phyloP scores from a whole-genome alignment of 2,797 vertebrate species.

The Rallus crepitans region DNA sequence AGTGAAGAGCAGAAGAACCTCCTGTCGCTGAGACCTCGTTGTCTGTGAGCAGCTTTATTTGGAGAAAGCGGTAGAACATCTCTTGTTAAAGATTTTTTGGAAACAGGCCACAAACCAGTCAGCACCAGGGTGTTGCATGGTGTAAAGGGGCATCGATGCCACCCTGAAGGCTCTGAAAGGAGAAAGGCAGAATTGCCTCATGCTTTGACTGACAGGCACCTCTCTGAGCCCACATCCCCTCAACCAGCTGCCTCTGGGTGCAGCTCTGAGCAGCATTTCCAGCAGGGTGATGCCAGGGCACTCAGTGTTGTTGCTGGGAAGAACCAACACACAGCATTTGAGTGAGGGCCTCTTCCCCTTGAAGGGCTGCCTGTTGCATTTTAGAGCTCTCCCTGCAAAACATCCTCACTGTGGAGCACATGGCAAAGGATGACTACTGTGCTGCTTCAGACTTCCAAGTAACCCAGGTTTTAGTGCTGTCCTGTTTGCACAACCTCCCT shows the following conservation, averaged over 20 bases:
- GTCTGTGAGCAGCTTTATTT: neutral
- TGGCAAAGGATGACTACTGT: neutral
- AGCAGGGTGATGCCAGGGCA: neutral
- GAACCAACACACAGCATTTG: neutral
- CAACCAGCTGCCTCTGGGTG: neutral
- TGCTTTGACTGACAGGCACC: neutral
- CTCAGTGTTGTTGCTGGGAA: neutral
- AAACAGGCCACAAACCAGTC: neutral
- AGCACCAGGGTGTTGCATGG: neutral
- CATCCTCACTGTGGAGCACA: neutral
- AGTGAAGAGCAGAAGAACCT: neutral
- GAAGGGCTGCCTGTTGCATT: neutral
- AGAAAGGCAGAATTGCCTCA: neutral
- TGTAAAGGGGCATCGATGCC: neutral
- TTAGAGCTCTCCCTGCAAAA: neutral
- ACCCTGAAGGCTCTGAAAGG: neutral
- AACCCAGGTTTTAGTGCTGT: neutral
- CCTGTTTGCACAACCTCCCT: neutral
- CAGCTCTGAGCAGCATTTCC: neutral
- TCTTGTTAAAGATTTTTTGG: neutral
- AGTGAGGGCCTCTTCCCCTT: neutral
- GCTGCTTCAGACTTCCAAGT: neutral
- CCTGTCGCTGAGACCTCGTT: neutral
- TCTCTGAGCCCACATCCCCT: neutral
- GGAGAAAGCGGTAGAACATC: neutral